Percentiles rank a stretch among this genome's conserved stretches.
phyloP scores from a whole-genome alignment of 1,140 invertebrate species.

The Geopemphigus sp. region DNA sequence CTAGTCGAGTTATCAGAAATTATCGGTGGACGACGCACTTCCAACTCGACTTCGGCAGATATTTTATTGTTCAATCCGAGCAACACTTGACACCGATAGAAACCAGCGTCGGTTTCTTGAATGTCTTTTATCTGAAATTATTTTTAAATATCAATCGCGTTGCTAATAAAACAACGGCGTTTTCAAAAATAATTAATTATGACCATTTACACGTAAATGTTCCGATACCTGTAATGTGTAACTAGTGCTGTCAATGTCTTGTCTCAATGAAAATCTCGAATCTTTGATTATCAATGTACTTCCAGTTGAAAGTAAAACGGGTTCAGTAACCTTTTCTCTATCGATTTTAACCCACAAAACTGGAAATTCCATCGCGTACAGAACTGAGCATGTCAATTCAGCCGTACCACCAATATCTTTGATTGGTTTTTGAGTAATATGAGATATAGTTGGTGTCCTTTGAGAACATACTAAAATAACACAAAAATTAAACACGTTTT shows the following conservation, averaged over 20 bases:
- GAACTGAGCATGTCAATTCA: slow-evolving; percentile 83
- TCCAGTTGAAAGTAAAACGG: slow-evolving; percentile 73
- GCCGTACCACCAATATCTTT: slow-evolving; percentile 86
- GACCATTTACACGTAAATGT: background rate
- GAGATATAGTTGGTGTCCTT: slow-evolving; percentile 84
- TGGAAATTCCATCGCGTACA: slow-evolving; percentile 82
- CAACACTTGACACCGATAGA: slow-evolving; percentile 83
- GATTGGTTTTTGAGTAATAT: slow-evolving; percentile 87
- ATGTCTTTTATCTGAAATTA: slow-evolving; percentile 80
- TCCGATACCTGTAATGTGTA: slow-evolving; percentile 72
- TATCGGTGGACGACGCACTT: slow-evolving; percentile 80
- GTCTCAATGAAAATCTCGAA: slow-evolving; percentile 79
- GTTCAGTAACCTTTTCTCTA: slow-evolving; percentile 59
- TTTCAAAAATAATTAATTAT: too few relatives aligned
- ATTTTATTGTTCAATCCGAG: slow-evolving; percentile 71
- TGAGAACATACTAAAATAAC: slow-evolving; percentile 57
- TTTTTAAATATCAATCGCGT: slow-evolving; percentile 44
- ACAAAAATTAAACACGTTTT: background rate
- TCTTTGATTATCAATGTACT: slow-evolving; percentile 81
- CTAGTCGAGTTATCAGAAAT: slow-evolving; percentile 91
- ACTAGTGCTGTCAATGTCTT: slow-evolving; percentile 73
- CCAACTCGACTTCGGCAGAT: slow-evolving; percentile 77
- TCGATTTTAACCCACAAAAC: slow-evolving; percentile 79
- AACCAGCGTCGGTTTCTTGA: slow-evolving; percentile 88
- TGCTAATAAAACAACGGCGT: too few relatives aligned